Evolutionary conservation across 2,113 vertebrate genomes (phyloP).

Genomic region (Centropristis striata): DNA sequence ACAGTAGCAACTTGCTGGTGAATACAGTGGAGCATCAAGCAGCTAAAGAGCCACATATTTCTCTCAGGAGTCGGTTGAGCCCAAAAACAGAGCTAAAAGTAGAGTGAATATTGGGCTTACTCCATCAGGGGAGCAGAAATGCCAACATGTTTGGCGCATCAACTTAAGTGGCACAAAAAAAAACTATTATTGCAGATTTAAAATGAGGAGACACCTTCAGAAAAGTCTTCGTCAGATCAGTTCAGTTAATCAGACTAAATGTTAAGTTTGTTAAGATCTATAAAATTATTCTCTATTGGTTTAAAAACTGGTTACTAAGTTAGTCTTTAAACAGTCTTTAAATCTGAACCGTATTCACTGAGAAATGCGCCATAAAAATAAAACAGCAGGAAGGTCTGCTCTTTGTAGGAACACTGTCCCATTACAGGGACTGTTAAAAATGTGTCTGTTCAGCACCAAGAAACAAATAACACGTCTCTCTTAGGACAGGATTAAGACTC

Average conservation of each 20-base stretch:
- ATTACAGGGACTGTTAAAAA: constrained; percentile 7
- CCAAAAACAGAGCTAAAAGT: neutral
- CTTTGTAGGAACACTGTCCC: neutral
- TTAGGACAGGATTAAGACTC: neutral
- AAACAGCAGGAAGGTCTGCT: neutral
- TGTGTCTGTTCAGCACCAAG: neutral
- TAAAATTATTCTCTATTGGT: too few relatives aligned
- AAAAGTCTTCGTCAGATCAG: too few relatives aligned
- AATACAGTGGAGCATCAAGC: neutral
- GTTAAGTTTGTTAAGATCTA: neutral
- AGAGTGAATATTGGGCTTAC: neutral
- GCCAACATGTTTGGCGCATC: too few relatives aligned
- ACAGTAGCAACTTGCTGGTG: neutral
- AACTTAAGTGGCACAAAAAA: neutral
- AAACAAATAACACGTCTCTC: constrained; percentile 6
- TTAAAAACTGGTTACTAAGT: neutral
- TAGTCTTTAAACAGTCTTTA: neutral
- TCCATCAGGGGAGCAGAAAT: neutral
- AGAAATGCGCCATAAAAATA: neutral
- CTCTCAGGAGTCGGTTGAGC: neutral
- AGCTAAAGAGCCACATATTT: neutral
- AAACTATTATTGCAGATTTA: neutral
- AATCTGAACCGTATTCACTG: neutral
- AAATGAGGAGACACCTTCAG: neutral
- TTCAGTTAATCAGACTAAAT: too few relatives aligned